A percentile compares a stretch with the other conserved stretches of the same genome.
Conservation (phyloP, 2,797 vertebrate genomes). For the Malurus splendens region DNA sequence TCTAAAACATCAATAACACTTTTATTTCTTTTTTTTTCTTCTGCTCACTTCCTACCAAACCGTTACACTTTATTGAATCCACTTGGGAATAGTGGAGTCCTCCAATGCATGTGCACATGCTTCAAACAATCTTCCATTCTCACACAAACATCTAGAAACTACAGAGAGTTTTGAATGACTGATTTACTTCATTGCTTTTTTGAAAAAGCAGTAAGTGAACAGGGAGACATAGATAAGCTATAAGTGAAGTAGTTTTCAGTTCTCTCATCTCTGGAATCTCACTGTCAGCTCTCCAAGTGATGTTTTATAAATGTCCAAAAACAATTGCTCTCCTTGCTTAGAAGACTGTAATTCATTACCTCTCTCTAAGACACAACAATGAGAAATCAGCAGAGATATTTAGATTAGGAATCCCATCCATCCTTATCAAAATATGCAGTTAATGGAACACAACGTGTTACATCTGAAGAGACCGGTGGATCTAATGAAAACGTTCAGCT, state of each 20-base stretch:
- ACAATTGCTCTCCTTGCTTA: background rate
- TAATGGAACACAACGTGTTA: background rate
- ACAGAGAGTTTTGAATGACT: background rate
- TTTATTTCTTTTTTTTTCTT: background rate
- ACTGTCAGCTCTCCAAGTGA: background rate
- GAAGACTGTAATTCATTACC: background rate
- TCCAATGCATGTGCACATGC: background rate
- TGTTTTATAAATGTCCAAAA: background rate
- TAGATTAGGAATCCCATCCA: background rate
- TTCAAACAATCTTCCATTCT: background rate
- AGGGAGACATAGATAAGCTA: background rate
- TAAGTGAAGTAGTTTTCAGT: background rate
- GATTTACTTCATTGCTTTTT: background rate
- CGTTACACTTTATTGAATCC: background rate
- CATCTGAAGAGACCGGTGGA: background rate
- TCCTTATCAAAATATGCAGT: background rate
- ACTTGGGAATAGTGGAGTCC: background rate
- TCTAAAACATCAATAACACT: background rate
- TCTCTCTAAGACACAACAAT: background rate
- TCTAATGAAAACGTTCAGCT: background rate
- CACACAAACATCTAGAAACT: background rate
- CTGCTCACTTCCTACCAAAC: background rate
- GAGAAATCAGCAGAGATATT: background rate
- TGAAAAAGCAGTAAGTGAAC: background rate
- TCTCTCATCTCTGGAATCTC: background rate